Base-by-base conservation (phyloP, 2,888 invertebrate genomes). In the Macrophya alboannulata region DNA sequence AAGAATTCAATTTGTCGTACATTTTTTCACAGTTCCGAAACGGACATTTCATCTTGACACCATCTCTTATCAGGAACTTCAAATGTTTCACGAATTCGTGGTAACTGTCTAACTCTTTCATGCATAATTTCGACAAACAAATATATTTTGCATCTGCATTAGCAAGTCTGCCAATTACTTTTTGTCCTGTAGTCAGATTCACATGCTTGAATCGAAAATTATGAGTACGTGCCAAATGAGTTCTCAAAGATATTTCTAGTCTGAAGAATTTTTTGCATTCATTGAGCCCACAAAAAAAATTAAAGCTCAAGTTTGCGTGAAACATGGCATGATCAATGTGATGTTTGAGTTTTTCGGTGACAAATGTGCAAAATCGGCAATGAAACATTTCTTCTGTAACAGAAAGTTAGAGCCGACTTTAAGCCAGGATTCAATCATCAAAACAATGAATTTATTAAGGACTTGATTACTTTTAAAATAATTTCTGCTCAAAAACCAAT, bases 1-100 rank as follows among this genome's bases (percentile, higher is more conserved):
- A 87, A 8, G 87, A 87, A 82, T 84, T 76, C 8, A 85, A n/a
- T 62, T 48, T 72, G 59, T 79, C 21, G 71, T 85, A 85, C 15
- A 25, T 65, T 79, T 84, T 87, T 6, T 51, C 15, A 79, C 86
- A 87, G 12, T 65, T 72, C 8, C 17, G 68, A 59, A 40, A 85
- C 3, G 84, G 81, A 59, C 87, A 87, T 55, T 55, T 40, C 5
- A 87, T 48, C 1, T 76, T 40, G 4, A 21, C 77, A 1, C 86
- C 86, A 15, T 86, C 62, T 40, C 65, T 37, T 2, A 86, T 85
- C 62, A 83, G 86, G 1, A 1, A 17, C 37, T 85, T 84, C 51
- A 86, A 76, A 83, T 87, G 87, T 59, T 62, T 85, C 10, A 86
- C 43, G 21, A 87, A 82, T 51, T 37, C 17, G 4, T 71, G 21